Evolutionary conservation across 2,113 vertebrate genomes (phyloP).

Genomic region (Gulo gulo): DNA sequence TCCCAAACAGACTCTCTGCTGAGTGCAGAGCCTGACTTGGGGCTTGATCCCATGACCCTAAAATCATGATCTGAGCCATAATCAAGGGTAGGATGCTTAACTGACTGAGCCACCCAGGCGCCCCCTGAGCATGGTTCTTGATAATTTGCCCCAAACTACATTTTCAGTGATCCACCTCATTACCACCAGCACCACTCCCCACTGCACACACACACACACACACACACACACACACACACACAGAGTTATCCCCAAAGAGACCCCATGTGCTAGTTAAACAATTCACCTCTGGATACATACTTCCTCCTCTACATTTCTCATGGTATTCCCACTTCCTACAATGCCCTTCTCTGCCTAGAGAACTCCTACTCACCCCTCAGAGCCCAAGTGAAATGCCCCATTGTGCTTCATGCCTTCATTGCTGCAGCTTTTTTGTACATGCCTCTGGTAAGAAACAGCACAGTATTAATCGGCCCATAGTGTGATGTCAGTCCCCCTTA

Average conservation of each 20-base stretch:
- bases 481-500: background rate
- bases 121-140: background rate
- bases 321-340: background rate
- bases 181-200: background rate
- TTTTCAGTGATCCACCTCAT: background rate
- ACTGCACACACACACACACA: too few species aligned
- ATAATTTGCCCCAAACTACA: background rate
- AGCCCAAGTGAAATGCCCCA: background rate
- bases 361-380: slow-evolving; percentile 15
- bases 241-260: background rate
- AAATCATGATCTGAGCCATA: background rate
- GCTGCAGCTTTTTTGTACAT: background rate
- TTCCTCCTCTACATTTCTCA: background rate
- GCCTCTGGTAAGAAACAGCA: background rate
- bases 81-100: background rate
- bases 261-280: background rate
- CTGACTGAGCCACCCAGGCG: background rate
- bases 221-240: too few species aligned
- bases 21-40: background rate
- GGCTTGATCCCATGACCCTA: background rate
- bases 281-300: background rate
- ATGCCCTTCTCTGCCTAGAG: background rate
- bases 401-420: background rate
- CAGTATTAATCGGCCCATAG: background rate
- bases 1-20: background rate